Evolutionary conservation across 2,888 invertebrate species (phyloP).

Genomic region (Brenthis daphne): DNA sequence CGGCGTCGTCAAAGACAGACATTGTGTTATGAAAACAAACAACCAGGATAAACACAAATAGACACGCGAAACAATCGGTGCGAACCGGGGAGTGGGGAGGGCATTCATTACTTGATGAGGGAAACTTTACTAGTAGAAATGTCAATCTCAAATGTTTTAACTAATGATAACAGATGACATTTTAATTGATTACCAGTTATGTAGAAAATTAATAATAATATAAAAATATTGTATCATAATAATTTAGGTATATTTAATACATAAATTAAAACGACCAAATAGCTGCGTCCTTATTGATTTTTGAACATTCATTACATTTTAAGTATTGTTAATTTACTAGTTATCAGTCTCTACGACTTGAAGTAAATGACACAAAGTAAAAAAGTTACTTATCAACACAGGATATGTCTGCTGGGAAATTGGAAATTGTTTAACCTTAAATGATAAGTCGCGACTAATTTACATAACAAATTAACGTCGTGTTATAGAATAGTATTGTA

Average conservation of each 20-base stretch:
- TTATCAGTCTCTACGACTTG: not conserved
- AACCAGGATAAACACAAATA: slow-evolving; percentile 76
- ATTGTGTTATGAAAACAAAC: slow-evolving; percentile 79
- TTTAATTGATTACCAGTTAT: no score
- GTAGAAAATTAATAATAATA: no score
- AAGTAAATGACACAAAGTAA: not conserved
- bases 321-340: not conserved
- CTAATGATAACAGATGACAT: not conserved
- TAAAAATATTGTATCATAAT: no score
- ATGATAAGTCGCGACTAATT: not conserved
- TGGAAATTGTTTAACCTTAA: slow-evolving; percentile 68
- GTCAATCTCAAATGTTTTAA: slow-evolving; percentile 42
- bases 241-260: no score
- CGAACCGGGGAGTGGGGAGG: slow-evolving; percentile 54
- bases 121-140: slow-evolving; percentile 58
- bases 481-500: no score
- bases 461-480: not conserved
- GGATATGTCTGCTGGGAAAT: slow-evolving; percentile 60
- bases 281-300: no score
- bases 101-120: slow-evolving; percentile 62
- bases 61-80: slow-evolving; percentile 77
- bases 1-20: slow-evolving; percentile 75
- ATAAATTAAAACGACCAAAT: no score
- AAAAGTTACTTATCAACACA: slow-evolving; percentile 58
- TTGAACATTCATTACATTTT: not conserved